Evolutionary conservation across 2,113 vertebrate species (phyloP).

Genomic region (Daboia siamensis): DNA sequence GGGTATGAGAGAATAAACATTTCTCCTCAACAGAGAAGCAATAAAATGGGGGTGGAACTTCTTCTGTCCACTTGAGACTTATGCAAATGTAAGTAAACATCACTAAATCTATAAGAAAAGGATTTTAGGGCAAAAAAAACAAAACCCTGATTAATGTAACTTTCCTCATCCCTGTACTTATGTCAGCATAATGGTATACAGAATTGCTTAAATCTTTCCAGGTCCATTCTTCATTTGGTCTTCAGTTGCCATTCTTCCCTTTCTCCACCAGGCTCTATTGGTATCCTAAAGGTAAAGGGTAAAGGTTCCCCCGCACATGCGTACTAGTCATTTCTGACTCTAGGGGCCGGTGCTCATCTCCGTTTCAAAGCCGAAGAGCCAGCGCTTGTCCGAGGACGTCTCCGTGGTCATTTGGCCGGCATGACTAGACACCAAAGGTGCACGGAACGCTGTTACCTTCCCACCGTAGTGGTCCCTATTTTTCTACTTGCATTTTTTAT

Average conservation of each 20-base stretch:
- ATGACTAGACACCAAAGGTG: too few species aligned
- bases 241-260: not conserved
- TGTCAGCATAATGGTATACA: not conserved
- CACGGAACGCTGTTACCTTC: too few species aligned
- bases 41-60: not conserved
- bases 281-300: not conserved
- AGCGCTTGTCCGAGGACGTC: too few species aligned
- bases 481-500: too few species aligned
- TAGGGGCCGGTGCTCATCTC: too few species aligned
- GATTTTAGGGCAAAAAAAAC: conserved; percentile 12
- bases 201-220: not conserved
- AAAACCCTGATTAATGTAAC: not conserved
- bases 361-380: too few species aligned
- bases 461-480: too few species aligned
- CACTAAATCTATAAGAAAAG: conserved; percentile 3
- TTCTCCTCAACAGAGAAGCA: not conserved
- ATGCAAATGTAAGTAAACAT: not conserved
- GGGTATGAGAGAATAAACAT: not conserved
- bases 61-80: conserved; percentile 12
- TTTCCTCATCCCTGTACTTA: not conserved
- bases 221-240: not conserved
- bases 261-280: not conserved
- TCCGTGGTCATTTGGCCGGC: too few species aligned
- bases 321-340: too few species aligned
- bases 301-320: too few species aligned